Evolutionary conservation across 92 coral and sea anemone genomes (phyloP), one percentile per base, ranked within the genome.

Genomic region (Umimayanthus chanpuru): DNA sequence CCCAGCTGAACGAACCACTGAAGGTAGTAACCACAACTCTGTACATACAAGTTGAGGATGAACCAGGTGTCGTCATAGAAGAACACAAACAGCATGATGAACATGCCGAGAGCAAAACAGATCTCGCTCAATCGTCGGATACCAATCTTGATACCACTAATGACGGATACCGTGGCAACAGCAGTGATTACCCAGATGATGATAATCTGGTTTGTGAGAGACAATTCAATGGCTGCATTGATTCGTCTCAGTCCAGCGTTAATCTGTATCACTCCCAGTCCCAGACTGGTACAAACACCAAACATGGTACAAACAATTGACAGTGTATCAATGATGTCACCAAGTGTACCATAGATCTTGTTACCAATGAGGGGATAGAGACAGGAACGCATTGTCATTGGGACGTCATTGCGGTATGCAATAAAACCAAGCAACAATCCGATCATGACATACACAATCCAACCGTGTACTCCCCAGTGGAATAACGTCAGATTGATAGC

Each of bases 401-500:
- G 98, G 36, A 92, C 92, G 39, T 91, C 91, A 86, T 91, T 93
- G 68, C 95, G 85, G 93, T 91, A 93, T 36, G 93, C 88, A 2
- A 96, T 93, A 90, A 94, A 96, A 58, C 93, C 97, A 65, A 96
- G 90, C 23, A 93, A 88, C 68, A 96, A 93, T 28, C 96, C 98
- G 36, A 96, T 92, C 79, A 96, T 73, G 58, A 89, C 92, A 73
- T 96, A 96, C 47, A 96, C 98, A 64, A 96, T 90, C 98, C 98
- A 96, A 56, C 95, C 98, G 85, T 96, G 98, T 18, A 96, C 47
- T 14, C 98, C 98, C 98, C 98, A 96, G 88, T 96, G 98, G 76
- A 96, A 96, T 14, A 96, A 67, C 3, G 96, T 96, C 39, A 94
- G 65, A 80, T 93, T 96, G 39, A 96, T 91, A 66, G 98, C 96